Conservation (phyloP, 2,888 invertebrate genomes). For the Vesta saturnalis region DNA sequence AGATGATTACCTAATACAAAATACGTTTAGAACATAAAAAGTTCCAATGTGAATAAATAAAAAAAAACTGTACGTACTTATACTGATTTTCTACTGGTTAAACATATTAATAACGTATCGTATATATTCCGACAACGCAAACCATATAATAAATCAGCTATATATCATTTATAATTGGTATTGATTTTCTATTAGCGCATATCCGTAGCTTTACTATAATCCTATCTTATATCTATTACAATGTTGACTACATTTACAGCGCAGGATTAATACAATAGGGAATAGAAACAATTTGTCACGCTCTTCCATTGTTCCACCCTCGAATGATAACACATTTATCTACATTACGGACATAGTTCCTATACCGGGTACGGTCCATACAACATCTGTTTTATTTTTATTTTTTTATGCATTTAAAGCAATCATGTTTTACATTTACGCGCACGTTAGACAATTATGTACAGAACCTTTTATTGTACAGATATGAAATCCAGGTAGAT, state of each 20-base stretch:
- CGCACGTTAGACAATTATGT: too few relatives aligned
- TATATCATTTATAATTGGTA: constrained; percentile 57
- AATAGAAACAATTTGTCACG: constrained; percentile 62
- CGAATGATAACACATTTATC: constrained; percentile 59
- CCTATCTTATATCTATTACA: constrained; percentile 59
- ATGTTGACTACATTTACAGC: constrained; percentile 56
- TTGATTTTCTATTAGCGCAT: constrained; percentile 57
- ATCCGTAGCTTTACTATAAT: constrained; percentile 42
- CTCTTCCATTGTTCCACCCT: constrained; percentile 54
- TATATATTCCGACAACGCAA: constrained; percentile 34
- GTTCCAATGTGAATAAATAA: too few relatives aligned
- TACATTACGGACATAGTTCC: constrained; percentile 50
- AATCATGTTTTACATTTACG: background rate
- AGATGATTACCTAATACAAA: too few relatives aligned
- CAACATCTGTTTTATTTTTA: constrained; percentile 31
- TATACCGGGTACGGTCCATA: constrained; percentile 24
- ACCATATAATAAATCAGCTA: constrained; percentile 55
- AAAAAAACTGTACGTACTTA: too few relatives aligned
- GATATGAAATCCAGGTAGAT: too few relatives aligned
- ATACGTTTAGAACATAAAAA: too few relatives aligned
- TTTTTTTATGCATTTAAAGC: constrained; percentile 15
- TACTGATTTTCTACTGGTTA: too few relatives aligned
- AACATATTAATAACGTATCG: constrained; percentile 6
- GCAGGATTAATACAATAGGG: constrained; percentile 59
- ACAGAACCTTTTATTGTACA: too few relatives aligned